Evolutionary conservation across 2,888 invertebrate species (phyloP), one percentile per base, ranked within the genome.

Genomic region (Sinentomon sp.): DNA sequence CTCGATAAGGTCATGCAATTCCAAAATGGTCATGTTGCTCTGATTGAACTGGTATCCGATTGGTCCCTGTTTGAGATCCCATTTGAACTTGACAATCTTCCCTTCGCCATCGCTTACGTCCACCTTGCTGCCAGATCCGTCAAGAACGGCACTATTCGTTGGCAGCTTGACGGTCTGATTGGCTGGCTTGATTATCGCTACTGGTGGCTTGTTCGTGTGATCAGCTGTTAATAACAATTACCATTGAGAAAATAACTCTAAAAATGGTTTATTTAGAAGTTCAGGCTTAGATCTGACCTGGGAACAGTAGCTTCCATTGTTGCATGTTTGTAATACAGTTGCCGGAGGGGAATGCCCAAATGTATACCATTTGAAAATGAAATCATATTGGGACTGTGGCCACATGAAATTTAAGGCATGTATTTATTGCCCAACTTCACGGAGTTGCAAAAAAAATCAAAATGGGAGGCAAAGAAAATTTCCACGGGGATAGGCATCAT

Each of bases 11-110:
- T 82, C 76, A 40, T 73, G 72, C 22, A 89, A 54, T 40, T 78
- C 75, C 10, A 89, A 57, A 1, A 82, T 85, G 3, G 76, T 68
- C 0, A 68, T 69, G 41, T 80, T 76, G 38, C 69, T 63, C 18
- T 78, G 53, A 32, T 67, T 67, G 0, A 80, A 73, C 46, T 77
- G 71, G 53, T 80, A 83, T 14, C 76, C 76, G 33, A 65, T 56
- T 1, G 89, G 89, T 0, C 82, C 80, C 34, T 73, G 70, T 21
- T 77, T 74, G 20, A 83, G 57, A 52, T 87, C 85, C 89, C 89
- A 92, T 48, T 76, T 76, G 68, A 78, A 89, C 1, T 68, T 67
- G 41, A 71, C 65, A 39, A 87, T 78, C 38, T 68, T 69, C 47
- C 77, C 76, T 47, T 87, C 85, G n/a, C n/a, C n/a, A n/a, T n/a